These are phyloP conservation scores for Myiozetetes cayanensis DNA, from an alignment of 2,113 vertebrate species.

Conservation along the genomic window DNA sequence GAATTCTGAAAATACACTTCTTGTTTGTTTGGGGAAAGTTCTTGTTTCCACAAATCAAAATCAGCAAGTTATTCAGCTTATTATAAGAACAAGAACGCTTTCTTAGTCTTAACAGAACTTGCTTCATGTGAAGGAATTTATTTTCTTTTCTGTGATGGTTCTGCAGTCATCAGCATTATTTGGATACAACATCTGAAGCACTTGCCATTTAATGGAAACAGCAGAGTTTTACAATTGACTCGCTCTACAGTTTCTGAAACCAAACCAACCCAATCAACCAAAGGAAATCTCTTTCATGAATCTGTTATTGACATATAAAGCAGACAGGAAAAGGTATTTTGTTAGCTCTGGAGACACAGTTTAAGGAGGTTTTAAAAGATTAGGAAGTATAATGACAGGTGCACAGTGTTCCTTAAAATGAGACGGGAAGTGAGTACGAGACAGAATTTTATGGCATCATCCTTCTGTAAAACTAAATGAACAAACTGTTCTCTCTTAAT, in stretches of 20 bases:
- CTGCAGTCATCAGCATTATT: constrained; percentile 36
- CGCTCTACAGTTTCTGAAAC: constrained; percentile 26
- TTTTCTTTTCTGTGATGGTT: not conserved
- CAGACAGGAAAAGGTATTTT: constrained; percentile 66
- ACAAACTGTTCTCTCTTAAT: constrained; percentile 46
- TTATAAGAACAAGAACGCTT: not conserved
- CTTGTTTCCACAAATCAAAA: not conserved
- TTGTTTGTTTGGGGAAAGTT: not conserved
- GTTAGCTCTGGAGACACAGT: constrained; percentile 53
- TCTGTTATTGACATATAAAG: constrained; percentile 59
- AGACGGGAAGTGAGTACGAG: constrained; percentile 25
- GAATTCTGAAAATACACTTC: constrained; percentile 42
- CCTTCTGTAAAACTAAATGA: constrained; percentile 40
- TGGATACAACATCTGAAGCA: not conserved
- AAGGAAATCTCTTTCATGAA: constrained; percentile 64
- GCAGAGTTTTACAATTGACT: constrained; percentile 11
- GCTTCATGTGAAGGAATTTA: not conserved
- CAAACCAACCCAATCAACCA: constrained; percentile 59
- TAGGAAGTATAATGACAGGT: constrained; percentile 61
- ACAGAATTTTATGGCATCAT: constrained; percentile 39
- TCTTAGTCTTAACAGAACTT: constrained; percentile 4
- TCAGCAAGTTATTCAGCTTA: not conserved
- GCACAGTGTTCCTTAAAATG: constrained; percentile 50
- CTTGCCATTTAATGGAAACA: constrained; percentile 12
- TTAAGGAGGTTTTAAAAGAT: constrained; percentile 60